Evolutionary conservation across 2,113 vertebrate genomes (phyloP), one percentile per base, ranked within the genome.

Genomic region (Siniperca chuatsi): DNA sequence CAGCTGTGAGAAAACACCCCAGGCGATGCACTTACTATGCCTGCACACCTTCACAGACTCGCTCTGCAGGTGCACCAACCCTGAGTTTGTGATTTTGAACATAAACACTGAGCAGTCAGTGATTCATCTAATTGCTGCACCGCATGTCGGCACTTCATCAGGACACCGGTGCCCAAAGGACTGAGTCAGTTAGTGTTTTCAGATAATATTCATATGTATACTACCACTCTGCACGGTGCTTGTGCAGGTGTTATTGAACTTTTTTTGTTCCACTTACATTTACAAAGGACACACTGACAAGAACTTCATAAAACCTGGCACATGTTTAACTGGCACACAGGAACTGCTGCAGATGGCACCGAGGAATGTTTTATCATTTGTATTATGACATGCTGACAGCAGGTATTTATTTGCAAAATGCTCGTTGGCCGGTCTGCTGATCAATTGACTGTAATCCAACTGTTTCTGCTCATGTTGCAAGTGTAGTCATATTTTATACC

Each of bases 1-100:
- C 75, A 10, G 60, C 21, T 81, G 73, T 95, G 83, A 95, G 54
- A 25, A 55, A 50, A 54, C 42, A 15, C 65, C 52, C 10, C 8
- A 2, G 73, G 55, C 13, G 20, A 58, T 0, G 46, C 60, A 25
- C 48, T 46, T n/a, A 61, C 50, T n/a, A 2, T 2, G 20, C 46
- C 60, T 44, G 15, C 50, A 4, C 42, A 35, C 40, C 12, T 69
- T n/a, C 66, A 20, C 67, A 76, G 50, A 66, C 78, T 76, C 2
- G 6, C 57, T 75, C 25, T 72, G 65, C 66, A 65, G 42, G 46
- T 61, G 83, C 50, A 4, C 6, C 7, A 1, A 54, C 48, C 13
- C 54, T 25, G 2, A 42, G 8, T 33, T 8, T 2, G 62, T 25
- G 73, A 54, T 46, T 65, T 52, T 71, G 61, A 72, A 66, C n/a